Evolutionary conservation across 2,113 vertebrate species (phyloP).

Genomic region (Amphilophus citrinellus): DNA sequence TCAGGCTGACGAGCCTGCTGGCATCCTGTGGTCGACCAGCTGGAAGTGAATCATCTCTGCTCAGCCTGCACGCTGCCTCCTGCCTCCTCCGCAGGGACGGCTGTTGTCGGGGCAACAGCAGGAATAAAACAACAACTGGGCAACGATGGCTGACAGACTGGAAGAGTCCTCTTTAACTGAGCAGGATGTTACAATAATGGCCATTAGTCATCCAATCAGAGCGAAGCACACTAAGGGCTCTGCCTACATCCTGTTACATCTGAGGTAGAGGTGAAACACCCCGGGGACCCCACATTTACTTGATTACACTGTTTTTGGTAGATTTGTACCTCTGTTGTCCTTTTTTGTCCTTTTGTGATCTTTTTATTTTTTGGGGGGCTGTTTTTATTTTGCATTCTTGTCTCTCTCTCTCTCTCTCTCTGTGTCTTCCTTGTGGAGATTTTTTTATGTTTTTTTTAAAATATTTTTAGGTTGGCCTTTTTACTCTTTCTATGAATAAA

Average conservation of each 20-base stretch:
- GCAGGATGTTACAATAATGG: neutral
- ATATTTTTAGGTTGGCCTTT: too few relatives aligned
- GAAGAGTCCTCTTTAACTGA: neutral
- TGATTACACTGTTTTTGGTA: neutral
- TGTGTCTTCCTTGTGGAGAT: too few relatives aligned
- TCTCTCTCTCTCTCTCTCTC: too few relatives aligned
- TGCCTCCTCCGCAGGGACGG: conserved; percentile 8
- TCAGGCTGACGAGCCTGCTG: neutral
- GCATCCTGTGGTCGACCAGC: neutral
- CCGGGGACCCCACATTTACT: neutral
- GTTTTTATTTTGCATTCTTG: too few relatives aligned
- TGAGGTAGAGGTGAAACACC: neutral
- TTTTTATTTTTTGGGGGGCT: neutral
- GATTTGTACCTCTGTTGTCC: neutral
- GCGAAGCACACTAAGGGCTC: neutral
- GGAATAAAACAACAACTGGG: neutral
- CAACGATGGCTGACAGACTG: neutral
- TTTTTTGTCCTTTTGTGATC: neutral
- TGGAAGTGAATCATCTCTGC: conserved; percentile 12
- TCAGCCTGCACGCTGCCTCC: neutral
- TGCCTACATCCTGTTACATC: neutral
- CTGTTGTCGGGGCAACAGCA: neutral
- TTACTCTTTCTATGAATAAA: too few relatives aligned
- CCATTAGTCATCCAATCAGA: neutral
- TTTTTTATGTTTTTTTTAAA: too few relatives aligned